A percentile compares a stretch with the other conserved stretches of the same genome.
Conservation (phyloP, 1,140 invertebrate species). For the Belonocnema kinseyi region DNA sequence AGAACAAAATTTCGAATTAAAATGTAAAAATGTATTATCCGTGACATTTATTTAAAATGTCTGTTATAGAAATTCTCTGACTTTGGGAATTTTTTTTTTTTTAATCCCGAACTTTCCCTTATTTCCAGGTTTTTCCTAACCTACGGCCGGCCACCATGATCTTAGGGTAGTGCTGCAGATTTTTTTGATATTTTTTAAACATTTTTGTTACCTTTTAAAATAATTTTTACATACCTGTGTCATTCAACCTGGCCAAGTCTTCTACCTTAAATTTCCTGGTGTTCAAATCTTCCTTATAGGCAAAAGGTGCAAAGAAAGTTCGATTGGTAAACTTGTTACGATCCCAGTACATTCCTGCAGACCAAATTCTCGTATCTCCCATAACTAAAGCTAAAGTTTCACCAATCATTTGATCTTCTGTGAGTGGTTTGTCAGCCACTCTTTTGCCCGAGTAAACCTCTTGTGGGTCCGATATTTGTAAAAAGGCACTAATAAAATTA, state of each 20-base stretch:
- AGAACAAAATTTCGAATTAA: too few relatives aligned
- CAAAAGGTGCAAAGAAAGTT: conserved; percentile 95
- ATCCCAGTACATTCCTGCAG: conserved; percentile 95
- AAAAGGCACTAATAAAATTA: conserved; percentile 95
- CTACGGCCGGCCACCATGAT: too few relatives aligned
- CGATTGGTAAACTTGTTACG: conserved; percentile 95
- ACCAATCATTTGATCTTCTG: conserved; percentile 95
- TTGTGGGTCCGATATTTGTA: conserved; percentile 94
- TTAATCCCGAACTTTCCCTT: too few relatives aligned
- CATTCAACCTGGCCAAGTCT: conserved; percentile 89
- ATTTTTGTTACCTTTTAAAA: not conserved
- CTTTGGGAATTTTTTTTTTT: too few relatives aligned
- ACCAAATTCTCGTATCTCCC: conserved; percentile 93
- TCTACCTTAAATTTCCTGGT: conserved; percentile 90
- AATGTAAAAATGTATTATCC: too few relatives aligned
- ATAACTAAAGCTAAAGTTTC: conserved; percentile 94
- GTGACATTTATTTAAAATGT: too few relatives aligned
- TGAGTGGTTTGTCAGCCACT: conserved; percentile 90
- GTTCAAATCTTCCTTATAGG: conserved; percentile 91
- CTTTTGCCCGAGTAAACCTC: conserved; percentile 96
- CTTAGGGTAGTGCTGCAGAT: too few relatives aligned
- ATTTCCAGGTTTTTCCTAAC: too few relatives aligned
- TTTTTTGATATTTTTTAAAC: too few relatives aligned
- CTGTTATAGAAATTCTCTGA: too few relatives aligned
- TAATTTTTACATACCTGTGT: conserved; percentile 77